Conservation (phyloP, 2,113 vertebrate genomes). For the Oceanites oceanicus region DNA sequence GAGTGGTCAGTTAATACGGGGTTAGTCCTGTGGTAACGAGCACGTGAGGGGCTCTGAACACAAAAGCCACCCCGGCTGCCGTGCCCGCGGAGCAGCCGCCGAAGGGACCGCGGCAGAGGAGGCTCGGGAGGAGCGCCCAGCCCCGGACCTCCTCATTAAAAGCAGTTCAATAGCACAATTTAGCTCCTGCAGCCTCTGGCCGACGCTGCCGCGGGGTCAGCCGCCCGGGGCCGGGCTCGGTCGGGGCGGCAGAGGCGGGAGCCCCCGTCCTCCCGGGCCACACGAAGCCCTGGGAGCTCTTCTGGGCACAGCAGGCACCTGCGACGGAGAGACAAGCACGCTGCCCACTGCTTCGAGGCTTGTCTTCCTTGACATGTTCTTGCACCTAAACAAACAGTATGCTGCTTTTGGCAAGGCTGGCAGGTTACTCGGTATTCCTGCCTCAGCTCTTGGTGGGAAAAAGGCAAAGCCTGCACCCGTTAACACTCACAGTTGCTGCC, state of each 20-base stretch:
- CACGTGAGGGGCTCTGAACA: background rate
- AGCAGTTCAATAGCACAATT: background rate
- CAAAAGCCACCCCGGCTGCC: accelerated
- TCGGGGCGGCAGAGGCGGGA: background rate
- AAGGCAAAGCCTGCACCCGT: background rate
- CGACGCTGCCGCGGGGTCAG: accelerated
- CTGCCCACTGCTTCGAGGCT: background rate
- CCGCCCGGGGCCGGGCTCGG: background rate
- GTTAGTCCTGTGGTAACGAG: background rate
- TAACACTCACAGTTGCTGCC: background rate
- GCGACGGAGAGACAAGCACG: background rate
- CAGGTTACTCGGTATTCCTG: background rate
- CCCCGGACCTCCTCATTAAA: background rate
- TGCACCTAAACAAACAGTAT: background rate
- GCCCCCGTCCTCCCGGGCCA: background rate
- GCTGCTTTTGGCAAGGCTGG: background rate
- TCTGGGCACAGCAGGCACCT: background rate
- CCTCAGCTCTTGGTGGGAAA: background rate
- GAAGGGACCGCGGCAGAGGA: accelerated
- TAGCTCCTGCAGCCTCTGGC: background rate
- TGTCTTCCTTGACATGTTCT: background rate
- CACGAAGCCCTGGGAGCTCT: background rate
- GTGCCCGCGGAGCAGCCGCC: accelerated
- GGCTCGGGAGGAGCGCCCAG: background rate
- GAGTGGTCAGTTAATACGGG: background rate